Evolutionary conservation across 2,797 vertebrate genomes (phyloP).

Genomic region (Girardinus metallicus): DNA sequence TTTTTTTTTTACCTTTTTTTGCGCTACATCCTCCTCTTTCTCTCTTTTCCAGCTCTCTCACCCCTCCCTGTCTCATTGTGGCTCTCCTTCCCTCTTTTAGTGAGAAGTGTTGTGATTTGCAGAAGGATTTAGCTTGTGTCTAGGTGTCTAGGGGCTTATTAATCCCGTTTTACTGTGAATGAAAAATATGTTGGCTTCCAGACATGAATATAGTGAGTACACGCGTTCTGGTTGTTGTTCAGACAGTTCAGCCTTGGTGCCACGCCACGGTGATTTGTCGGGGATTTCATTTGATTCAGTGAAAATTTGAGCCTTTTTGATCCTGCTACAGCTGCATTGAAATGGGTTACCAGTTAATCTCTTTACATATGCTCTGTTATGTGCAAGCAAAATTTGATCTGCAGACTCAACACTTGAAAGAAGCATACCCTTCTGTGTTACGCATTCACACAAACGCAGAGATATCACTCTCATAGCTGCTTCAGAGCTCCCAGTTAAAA

Average conservation of each 20-base stretch:
- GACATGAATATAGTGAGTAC: slow-evolving; percentile 75
- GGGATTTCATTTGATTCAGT: slow-evolving; percentile 74
- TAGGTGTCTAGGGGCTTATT: slow-evolving; percentile 87
- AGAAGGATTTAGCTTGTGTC: slow-evolving; percentile 83
- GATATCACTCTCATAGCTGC: slow-evolving; percentile 39
- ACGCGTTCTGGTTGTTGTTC: slow-evolving; percentile 73
- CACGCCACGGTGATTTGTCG: slow-evolving; percentile 75
- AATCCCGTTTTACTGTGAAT: slow-evolving; percentile 90
- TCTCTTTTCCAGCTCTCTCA: slow-evolving; percentile 36
- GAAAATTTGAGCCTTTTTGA: slow-evolving; percentile 73
- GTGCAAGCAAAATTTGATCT: slow-evolving; percentile 45
- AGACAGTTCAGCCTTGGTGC: slow-evolving; percentile 75
- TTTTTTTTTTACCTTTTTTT: slow-evolving; percentile 41
- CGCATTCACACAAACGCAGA: slow-evolving; percentile 23
- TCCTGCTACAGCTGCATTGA: slow-evolving; percentile 65
- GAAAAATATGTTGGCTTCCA: slow-evolving; percentile 82
- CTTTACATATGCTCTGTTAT: slow-evolving; percentile 71
- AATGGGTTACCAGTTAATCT: slow-evolving; percentile 78
- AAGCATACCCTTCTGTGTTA: slow-evolving; percentile 31
- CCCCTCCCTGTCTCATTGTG: slow-evolving; percentile 32
- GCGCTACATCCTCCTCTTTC: slow-evolving; percentile 28
- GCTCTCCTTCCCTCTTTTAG: slow-evolving; percentile 73
- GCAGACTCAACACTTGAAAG: slow-evolving; percentile 61
- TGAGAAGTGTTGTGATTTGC: slow-evolving; percentile 87
- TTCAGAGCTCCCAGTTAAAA: slow-evolving; percentile 53